Evolutionary conservation across 2,888 invertebrate genomes (phyloP).

Genomic region (Sympetrum striolatum): DNA sequence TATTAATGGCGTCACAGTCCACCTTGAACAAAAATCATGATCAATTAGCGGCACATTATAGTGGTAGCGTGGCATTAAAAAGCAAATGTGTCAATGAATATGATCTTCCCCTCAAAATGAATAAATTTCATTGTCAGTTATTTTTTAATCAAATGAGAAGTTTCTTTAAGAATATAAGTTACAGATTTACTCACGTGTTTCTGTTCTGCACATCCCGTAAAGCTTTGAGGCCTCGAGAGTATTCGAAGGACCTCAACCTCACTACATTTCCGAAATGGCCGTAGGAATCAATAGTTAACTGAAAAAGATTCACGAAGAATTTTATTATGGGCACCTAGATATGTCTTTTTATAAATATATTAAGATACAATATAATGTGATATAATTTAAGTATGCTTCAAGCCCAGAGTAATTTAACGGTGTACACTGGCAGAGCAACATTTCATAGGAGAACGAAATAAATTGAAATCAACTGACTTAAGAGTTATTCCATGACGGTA

Average conservation of each 20-base stretch:
- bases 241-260: slow-evolving; percentile 49
- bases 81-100: no score
- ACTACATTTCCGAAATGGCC: slow-evolving; percentile 53
- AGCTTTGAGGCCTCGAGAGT: slow-evolving; percentile 49
- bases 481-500: no score
- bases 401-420: background rate
- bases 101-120: background rate
- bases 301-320: background rate
- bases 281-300: slow-evolving; percentile 47
- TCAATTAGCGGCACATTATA: no score
- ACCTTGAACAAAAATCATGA: slow-evolving; percentile 47
- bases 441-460: background rate
- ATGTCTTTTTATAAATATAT: background rate
- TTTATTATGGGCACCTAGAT: no score
- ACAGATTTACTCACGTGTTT: slow-evolving; percentile 47
- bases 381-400: background rate
- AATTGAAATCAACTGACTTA: no score
- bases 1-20: slow-evolving; percentile 59
- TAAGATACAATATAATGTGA: background rate
- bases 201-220: slow-evolving; percentile 51
- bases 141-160: background rate
- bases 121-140: background rate
- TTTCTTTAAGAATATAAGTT: background rate
- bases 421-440: background rate
- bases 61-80: no score